These are phyloP conservation scores for Caenorhabditis parvicauda DNA, from an alignment of 2,888 invertebrate species.

Conservation along the genomic window DNA sequence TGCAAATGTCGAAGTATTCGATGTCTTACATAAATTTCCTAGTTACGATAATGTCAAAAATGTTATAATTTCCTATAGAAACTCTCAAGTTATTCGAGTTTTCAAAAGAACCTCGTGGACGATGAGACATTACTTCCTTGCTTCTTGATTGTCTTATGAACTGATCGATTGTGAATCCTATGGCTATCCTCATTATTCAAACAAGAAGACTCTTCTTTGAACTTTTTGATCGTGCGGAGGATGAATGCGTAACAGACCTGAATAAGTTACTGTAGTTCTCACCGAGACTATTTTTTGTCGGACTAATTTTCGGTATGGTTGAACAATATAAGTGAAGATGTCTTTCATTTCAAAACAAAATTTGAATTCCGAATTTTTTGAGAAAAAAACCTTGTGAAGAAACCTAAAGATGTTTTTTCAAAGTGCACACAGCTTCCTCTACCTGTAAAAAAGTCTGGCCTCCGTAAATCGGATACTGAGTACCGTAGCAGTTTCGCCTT, in stretches of 20 bases:
- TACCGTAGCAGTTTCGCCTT: no score
- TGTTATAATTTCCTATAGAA: not conserved
- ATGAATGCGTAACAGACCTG: conserved; percentile 59
- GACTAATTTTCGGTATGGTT: no score
- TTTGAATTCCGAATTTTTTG: no score
- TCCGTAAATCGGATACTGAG: no score
- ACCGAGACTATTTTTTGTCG: not conserved
- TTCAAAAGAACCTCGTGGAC: conserved; percentile 21
- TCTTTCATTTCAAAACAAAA: no score
- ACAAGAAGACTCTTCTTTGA: conserved; percentile 47
- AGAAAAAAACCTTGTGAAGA: conserved; percentile 5
- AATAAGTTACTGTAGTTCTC: conserved; percentile 3
- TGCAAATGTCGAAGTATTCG: no score
- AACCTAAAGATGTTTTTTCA: no score
- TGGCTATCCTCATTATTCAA: conserved; percentile 40
- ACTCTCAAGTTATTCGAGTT: conserved; percentile 19
- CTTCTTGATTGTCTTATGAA: conserved; percentile 23
- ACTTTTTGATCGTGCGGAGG: conserved; percentile 56
- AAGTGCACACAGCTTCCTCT: no score
- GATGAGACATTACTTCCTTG: conserved; percentile 22
- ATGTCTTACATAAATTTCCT: not conserved
- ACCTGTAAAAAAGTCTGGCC: no score
- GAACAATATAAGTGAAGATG: no score
- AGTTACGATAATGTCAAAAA: not conserved
- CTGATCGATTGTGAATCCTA: conserved; percentile 33